Evolutionary conservation across 2,113 vertebrate genomes (phyloP), one percentile per base, ranked within the genome.

Genomic region (Micronisus gabar): DNA sequence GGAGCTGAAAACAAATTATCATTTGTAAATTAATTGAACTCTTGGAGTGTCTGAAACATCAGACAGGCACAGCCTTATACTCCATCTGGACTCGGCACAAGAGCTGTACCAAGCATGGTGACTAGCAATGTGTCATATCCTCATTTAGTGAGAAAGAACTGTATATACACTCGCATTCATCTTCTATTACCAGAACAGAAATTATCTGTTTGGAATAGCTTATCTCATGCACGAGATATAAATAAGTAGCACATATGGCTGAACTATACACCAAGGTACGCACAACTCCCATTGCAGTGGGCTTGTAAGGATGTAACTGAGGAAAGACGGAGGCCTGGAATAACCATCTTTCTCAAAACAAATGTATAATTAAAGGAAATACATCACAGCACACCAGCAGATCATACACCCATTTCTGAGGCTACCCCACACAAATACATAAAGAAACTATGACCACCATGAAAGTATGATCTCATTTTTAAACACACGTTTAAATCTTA

Each of bases 391-490:
- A 78, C 74, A 48, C 48, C 92, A 78, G 91, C 80, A 79, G 75
- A 88, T 84, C 74, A 23, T 43, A 86, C 67, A 80, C 61, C 83
- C 55, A 25, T 48, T 81, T 80, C 79, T 80, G 88, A 97, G 91
- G 92, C 96, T 62, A 34, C 67, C n/a, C 73, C 91, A 19, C 91
- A 68, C 62, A 73, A 75, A 93, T 72, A 87, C 32, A 94, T 59
- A 90, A 81, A 93, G 84, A 19, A 89, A 50, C 59, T 30, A 30
- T 81, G 93, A 92, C 85, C 94, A 88, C 94, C 84, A 8, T 20
- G 91, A 55, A 94, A 80, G 70, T 36, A 93, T 94, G 96, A 96
- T 78, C 93, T 98, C 96, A 95, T 94, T 90, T 96, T 84, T 97
- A 97, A 97, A 81, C 74, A 90, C 67, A 93, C 3, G 9, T 80